Base-by-base conservation (phyloP, 2,888 invertebrate species). In the Rhaphigaster nebulosa region DNA sequence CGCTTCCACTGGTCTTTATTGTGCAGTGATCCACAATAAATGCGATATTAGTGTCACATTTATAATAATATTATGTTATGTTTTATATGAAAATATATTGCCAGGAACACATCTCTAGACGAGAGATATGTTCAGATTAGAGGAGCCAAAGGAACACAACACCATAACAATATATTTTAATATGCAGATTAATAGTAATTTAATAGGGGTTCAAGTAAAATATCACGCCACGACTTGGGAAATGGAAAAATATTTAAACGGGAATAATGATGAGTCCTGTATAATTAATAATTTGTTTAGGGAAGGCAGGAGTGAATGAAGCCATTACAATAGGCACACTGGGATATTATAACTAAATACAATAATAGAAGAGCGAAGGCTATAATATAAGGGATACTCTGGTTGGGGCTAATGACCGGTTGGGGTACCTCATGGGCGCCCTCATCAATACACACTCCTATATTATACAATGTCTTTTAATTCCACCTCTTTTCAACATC, bases 331-430 rank as follows among this genome's bases (percentile, higher is more conserved):
- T 70, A 70, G 70, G 18, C 34, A 70, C 15, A 18, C 34, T 0
- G 34, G 29, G 70, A 70, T 70, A 70, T 70, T 70, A 70, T 70
- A 70, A 70, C 70, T 70, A 70, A 70, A 70, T 70, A 70, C 70
- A 70, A 70, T 70, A 70, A 70, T 70, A 70, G 70, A 70, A 70
- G 70, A 34, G 15, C 29, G 29, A 34, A 70, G 70, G 29, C 70
- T 70, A 70, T 70, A 70, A 70, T 70, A 70, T 3, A 29, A 29
- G 15, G 70, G n/a, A n/a, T n/a, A n/a, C n/a, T n/a, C n/a, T n/a
- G n/a, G n/a, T n/a, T n/a, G n/a, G 29, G 70, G 70, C 70, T 70
- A 70, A 70, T 70, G 34, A 70, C 29, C 13, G 70, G 70, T 70
- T 70, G 34, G n/a, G 60, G 34, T 34, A 29, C 18, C 70, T 5